phyloP scores from a whole-genome alignment of 2,888 invertebrate genomes.

The Perithous albicinctus region DNA sequence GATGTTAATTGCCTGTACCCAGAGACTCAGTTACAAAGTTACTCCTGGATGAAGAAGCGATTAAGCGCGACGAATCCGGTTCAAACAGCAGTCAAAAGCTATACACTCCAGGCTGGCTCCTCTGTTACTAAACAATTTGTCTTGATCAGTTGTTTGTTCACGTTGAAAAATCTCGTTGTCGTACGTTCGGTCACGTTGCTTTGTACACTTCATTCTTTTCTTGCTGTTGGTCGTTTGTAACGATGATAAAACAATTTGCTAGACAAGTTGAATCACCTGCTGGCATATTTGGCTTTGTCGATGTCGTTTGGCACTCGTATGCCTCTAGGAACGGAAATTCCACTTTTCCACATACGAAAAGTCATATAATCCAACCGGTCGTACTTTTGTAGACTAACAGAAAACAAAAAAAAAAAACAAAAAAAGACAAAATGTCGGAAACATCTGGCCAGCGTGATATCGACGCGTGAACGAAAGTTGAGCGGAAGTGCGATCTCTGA shows the following conservation, averaged over 20 bases:
- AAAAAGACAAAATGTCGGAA: constrained; percentile 40
- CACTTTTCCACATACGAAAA: constrained; percentile 36
- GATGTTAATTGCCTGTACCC: constrained; percentile 58
- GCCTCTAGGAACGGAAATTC: constrained; percentile 24
- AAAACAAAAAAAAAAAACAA: constrained; percentile 26
- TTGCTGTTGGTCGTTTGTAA: not conserved
- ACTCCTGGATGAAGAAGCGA: constrained; percentile 28
- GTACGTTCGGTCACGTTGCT: not conserved
- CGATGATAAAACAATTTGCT: constrained; percentile 11
- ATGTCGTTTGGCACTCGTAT: constrained; percentile 34
- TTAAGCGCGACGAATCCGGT: constrained; percentile 42
- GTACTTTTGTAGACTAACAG: constrained; percentile 19
- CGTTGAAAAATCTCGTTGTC: constrained; percentile 5
- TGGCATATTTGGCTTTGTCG: constrained; percentile 1
- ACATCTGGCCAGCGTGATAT: constrained; percentile 61
- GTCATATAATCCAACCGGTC: constrained; percentile 53
- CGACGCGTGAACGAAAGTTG: constrained; percentile 62
- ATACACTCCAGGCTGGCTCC: not conserved
- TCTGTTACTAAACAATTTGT: constrained; percentile 21
- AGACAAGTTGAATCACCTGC: not conserved
- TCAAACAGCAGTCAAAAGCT: not conserved
- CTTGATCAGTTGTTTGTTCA: constrained; percentile 37
- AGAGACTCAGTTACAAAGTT: constrained; percentile 52
- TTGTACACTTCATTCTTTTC: constrained; percentile 3
- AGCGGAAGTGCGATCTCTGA: constrained; percentile 48